Evolutionary conservation across 2,888 invertebrate genomes (phyloP), one percentile per base, ranked within the genome.

Genomic region (Caenorhabditis panamensis): DNA sequence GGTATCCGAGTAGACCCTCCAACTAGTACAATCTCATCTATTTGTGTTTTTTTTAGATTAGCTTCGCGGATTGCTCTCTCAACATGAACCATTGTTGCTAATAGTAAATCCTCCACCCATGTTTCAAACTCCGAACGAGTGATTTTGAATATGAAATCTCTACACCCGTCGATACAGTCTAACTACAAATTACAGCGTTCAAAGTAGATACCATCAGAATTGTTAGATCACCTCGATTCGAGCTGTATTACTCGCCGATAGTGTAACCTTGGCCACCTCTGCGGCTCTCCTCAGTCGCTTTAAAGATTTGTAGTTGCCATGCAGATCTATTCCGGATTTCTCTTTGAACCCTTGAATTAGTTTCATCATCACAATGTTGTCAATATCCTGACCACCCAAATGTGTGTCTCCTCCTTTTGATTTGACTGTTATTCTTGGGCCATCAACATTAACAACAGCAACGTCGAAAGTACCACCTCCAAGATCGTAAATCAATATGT

Each of bases 101-200:
- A 51, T 4, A 76, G 41, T 4, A 81, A 41, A 18, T 68, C 67
- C n/a, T 81, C 81, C 3, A 77, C 66, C 76, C 76, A 77, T 1
- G 20, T 97, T 92, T 99, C 97, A 92, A 98, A 99, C 89, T 96
- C 94, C 75, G 97, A 97, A 88, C 97, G 94, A 20, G 96, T 96
- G 91, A 97, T 95, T 62, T 95, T 95, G 0, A 96, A 96, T 92
- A 96, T 96, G 93, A 96, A 97, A 92, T 98, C 97, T 85, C 96
- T 94, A 82, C 97, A 97, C 91, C 97, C 96, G 89, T 94, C 96
- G 68, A 97, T 93, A 1, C 96, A 96, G 91, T 97, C 96, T 85
- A 97, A 96, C 93, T 97, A 72, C 5, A 47, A 36, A 53, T 22
- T 8, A n/a, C n/a, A n/a, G n/a, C n/a, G n/a, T n/a, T n/a, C n/a